Evolutionary conservation across 2,113 vertebrate genomes (phyloP).

Genomic region (Ibidorhyncha struthersii): DNA sequence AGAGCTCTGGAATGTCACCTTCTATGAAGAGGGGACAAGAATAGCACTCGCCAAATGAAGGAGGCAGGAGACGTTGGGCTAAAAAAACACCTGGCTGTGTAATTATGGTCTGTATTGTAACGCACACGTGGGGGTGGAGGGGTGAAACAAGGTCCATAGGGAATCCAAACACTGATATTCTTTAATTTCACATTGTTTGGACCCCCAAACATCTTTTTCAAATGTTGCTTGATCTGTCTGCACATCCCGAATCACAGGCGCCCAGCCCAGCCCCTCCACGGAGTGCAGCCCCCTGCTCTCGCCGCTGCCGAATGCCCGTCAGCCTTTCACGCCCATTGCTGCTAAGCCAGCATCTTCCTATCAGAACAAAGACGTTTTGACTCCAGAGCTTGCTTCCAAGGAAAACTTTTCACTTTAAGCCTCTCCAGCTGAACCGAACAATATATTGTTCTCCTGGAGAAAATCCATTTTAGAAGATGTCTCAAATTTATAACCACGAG

Average conservation of each 20-base stretch:
- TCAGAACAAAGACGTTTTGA: not conserved
- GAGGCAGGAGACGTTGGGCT: not conserved
- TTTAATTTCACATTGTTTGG: not conserved
- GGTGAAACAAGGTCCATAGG: not conserved
- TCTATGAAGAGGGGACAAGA: not conserved
- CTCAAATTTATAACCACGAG: fast-evolving
- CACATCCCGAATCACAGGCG: fast-evolving
- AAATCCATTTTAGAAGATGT: not conserved
- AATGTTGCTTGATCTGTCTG: not conserved
- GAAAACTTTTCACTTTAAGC: not conserved
- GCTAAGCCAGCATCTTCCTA: not conserved
- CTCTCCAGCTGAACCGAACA: not conserved
- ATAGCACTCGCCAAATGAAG: fast-evolving
- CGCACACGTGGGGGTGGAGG: fast-evolving
- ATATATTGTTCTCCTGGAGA: not conserved
- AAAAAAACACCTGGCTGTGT: fast-evolving
- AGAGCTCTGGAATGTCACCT: not conserved
- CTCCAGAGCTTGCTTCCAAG: not conserved
- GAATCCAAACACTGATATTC: not conserved
- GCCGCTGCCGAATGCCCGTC: not conserved
- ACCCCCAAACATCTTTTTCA: fast-evolving
- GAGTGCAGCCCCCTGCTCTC: too few species aligned
- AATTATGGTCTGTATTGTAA: not conserved
- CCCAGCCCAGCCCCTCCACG: fast-evolving
- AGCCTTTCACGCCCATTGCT: not conserved